phyloP scores from a whole-genome alignment of 2,113 vertebrate species.

The Ivindomyrus marchei region DNA sequence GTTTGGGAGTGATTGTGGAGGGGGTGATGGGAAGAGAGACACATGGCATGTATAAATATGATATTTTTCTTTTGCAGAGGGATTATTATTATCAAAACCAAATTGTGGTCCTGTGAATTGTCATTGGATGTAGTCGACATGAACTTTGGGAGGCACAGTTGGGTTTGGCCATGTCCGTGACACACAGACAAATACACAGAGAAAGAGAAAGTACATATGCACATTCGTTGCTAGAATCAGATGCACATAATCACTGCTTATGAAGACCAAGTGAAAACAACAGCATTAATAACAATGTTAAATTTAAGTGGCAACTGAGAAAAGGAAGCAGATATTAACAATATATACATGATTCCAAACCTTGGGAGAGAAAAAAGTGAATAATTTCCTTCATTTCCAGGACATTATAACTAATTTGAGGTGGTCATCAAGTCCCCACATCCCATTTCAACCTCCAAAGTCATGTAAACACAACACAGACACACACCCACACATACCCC shows the following conservation, averaged over 20 bases:
- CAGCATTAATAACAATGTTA: neutral
- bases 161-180: no score
- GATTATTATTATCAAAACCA: neutral
- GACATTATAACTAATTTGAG: neutral
- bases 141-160: neutral
- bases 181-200: neutral
- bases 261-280: neutral
- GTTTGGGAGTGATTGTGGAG: conserved; percentile 31
- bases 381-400: neutral
- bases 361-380: neutral
- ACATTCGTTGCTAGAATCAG: neutral
- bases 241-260: neutral
- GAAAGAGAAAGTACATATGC: neutral
- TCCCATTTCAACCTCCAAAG: neutral
- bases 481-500: neutral
- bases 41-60: neutral
- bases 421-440: neutral
- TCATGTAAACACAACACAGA: neutral
- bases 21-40: neutral
- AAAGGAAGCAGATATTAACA: neutral
- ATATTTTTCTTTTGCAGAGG: neutral
- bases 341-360: neutral
- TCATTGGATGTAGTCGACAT: neutral
- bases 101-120: neutral
- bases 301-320: neutral